Conservation (phyloP, 1,140 invertebrate species). For the Pomacea maculata region DNA sequence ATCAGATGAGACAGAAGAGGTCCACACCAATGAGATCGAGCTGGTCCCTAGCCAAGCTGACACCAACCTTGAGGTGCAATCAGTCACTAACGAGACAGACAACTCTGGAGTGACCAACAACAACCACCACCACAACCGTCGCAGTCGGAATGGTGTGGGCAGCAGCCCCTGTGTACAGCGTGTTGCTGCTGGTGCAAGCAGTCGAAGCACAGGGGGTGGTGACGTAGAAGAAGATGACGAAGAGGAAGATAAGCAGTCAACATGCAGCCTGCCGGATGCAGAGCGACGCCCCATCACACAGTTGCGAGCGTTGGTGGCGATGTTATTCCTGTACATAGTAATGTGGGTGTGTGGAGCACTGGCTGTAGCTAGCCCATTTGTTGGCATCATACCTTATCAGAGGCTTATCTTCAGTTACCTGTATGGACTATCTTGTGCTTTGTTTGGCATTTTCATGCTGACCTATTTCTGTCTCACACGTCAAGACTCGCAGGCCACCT, state of each 20-base stretch:
- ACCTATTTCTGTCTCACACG: slow-evolving; percentile 86
- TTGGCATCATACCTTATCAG: slow-evolving; percentile 72
- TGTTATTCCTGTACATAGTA: slow-evolving; percentile 77
- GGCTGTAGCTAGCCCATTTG: slow-evolving; percentile 62
- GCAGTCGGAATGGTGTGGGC: slow-evolving; percentile 22
- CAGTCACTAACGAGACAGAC: slow-evolving; percentile 24
- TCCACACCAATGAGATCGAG: slow-evolving; percentile 73
- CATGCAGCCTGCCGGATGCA: slow-evolving; percentile 80
- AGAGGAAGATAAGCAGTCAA: slow-evolving; percentile 58
- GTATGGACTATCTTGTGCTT: slow-evolving; percentile 77
- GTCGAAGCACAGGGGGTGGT: slow-evolving; percentile 65
- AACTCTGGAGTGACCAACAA: not conserved
- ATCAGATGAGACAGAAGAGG: slow-evolving; percentile 50
- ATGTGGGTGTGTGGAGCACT: slow-evolving; percentile 79
- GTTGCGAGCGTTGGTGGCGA: slow-evolving; percentile 80
- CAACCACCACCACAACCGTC: not conserved
- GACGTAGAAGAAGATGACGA: slow-evolving; percentile 60
- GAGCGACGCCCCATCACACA: slow-evolving; percentile 85
- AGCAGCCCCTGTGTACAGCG: slow-evolving; percentile 52
- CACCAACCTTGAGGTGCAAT: slow-evolving; percentile 40
- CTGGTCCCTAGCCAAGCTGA: slow-evolving; percentile 52
- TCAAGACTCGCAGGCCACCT: slow-evolving; percentile 76
- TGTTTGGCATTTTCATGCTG: slow-evolving; percentile 83
- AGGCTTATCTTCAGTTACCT: slow-evolving; percentile 81
- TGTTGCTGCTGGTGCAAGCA: slow-evolving; percentile 61